These are phyloP conservation scores for Nemurella pictetii DNA, from an alignment of 2,888 invertebrate genomes.

Conservation along the genomic window DNA sequence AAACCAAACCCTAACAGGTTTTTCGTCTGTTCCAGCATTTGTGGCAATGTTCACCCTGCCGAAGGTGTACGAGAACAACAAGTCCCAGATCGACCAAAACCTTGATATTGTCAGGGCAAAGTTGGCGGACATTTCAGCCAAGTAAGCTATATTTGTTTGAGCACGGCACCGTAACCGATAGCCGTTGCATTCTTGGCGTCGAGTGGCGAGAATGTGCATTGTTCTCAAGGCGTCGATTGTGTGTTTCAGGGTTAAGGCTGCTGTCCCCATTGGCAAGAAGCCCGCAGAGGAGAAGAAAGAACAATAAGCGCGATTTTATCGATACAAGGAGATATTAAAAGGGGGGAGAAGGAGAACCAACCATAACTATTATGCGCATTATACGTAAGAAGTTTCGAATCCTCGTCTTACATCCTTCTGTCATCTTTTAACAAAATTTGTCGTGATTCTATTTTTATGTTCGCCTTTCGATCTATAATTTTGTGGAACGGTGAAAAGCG, in stretches of 20 bases:
- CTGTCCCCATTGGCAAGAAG: slow-evolving; percentile 87
- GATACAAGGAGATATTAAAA: neutral
- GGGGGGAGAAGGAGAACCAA: slow-evolving; percentile 3
- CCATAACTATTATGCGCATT: neutral
- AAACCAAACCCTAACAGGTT: no score
- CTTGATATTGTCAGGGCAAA: slow-evolving; percentile 84
- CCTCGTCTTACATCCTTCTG: neutral
- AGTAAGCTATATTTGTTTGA: slow-evolving; percentile 64
- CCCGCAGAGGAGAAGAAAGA: slow-evolving; percentile 72
- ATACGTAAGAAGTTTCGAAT: neutral
- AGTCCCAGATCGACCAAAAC: slow-evolving; percentile 90
- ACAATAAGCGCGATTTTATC: slow-evolving; percentile 61
- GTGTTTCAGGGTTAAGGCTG: slow-evolving; percentile 76
- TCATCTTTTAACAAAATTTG: neutral
- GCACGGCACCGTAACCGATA: neutral
- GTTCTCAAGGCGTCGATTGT: slow-evolving; percentile 41
- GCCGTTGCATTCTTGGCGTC: neutral
- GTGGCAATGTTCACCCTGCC: slow-evolving; percentile 93
- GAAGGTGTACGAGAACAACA: slow-evolving; percentile 94
- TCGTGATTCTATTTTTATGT: neutral
- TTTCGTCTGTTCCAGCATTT: slow-evolving; percentile 68
- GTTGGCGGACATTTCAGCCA: slow-evolving; percentile 84
- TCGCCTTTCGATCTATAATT: neutral
- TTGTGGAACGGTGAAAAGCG: neutral
- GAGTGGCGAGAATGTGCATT: neutral